A percentile compares a stretch with the other conserved stretches of the same genome.
These are phyloP conservation scores for Diorhabda sublineata DNA, from an alignment of 1,140 invertebrate genomes.

Conservation along the genomic window DNA sequence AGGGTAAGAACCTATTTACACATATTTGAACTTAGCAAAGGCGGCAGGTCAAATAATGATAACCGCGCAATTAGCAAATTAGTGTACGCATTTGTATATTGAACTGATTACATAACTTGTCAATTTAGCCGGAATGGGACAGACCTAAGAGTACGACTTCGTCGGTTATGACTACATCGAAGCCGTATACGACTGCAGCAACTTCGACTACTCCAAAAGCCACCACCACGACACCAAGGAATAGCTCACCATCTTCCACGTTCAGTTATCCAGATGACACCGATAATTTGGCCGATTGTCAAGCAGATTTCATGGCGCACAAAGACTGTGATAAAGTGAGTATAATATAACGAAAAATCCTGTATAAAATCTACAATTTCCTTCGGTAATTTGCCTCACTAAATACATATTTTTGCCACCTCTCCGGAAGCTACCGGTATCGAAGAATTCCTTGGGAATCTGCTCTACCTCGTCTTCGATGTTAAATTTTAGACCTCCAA, in stretches of 20 bases:
- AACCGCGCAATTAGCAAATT: too few species aligned
- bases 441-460: too few species aligned
- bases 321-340: slow-evolving; percentile 59
- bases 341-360: slow-evolving; percentile 7
- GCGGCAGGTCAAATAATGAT: too few species aligned
- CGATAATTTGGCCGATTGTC: slow-evolving; percentile 31
- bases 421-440: too few species aligned
- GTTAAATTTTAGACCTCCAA: too few species aligned
- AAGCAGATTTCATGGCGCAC: slow-evolving; percentile 62
- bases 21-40: neutral
- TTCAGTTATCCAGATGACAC: slow-evolving; percentile 28
- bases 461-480: too few species aligned
- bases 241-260: slow-evolving; percentile 10
- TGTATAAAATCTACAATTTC: too few species aligned
- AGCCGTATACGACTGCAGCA: slow-evolving; percentile 33
- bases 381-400: too few species aligned
- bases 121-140: slow-evolving; percentile 62
- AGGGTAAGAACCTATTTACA: slow-evolving; percentile 49
- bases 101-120: neutral
- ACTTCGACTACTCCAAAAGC: slow-evolving; percentile 24
- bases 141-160: slow-evolving; percentile 60
- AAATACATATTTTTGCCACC: too few species aligned
- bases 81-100: neutral
- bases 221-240: slow-evolving; percentile 8
- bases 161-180: slow-evolving; percentile 41